A percentile compares a stretch with the other conserved stretches of the same genome.
These are phyloP conservation scores for Pantherophis vulpinus DNA, from an alignment of 2,797 vertebrate species.

Conservation along the genomic window DNA sequence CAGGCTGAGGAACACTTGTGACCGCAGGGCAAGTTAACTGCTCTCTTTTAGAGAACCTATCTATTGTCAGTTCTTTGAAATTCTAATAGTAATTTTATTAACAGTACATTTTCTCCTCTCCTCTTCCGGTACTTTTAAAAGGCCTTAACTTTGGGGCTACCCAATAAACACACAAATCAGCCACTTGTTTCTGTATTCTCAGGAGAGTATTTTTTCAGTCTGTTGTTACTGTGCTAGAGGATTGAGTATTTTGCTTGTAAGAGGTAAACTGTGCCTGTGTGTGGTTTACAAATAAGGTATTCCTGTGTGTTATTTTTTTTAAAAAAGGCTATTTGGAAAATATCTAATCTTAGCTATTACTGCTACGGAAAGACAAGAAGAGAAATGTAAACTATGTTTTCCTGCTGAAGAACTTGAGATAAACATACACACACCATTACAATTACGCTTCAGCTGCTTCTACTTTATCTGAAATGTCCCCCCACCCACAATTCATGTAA, in stretches of 20 bases:
- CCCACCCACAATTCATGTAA: background rate
- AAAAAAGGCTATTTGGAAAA: background rate
- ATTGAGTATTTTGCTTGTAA: background rate
- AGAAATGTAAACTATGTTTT: constrained; percentile 28
- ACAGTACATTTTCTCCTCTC: background rate
- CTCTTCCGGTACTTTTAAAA: background rate
- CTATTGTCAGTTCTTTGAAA: constrained; percentile 2
- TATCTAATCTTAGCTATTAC: constrained; percentile 15
- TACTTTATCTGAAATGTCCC: constrained; percentile 11
- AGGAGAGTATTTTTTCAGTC: constrained; percentile 20
- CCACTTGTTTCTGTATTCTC: background rate
- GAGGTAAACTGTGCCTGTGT: background rate
- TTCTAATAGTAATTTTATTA: background rate
- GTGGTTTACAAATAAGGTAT: background rate
- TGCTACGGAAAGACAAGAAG: constrained; percentile 40
- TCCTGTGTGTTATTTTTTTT: background rate
- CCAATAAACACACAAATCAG: background rate
- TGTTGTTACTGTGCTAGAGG: background rate
- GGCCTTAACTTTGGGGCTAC: background rate
- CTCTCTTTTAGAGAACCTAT: background rate
- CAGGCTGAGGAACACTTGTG: background rate
- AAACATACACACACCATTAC: constrained; percentile 36
- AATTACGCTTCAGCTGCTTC: constrained; percentile 10
- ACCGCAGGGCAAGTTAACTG: background rate
- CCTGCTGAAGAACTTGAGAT: constrained; percentile 15